Conservation (phyloP, 2,797 vertebrate species). For the Spinus pinus region DNA sequence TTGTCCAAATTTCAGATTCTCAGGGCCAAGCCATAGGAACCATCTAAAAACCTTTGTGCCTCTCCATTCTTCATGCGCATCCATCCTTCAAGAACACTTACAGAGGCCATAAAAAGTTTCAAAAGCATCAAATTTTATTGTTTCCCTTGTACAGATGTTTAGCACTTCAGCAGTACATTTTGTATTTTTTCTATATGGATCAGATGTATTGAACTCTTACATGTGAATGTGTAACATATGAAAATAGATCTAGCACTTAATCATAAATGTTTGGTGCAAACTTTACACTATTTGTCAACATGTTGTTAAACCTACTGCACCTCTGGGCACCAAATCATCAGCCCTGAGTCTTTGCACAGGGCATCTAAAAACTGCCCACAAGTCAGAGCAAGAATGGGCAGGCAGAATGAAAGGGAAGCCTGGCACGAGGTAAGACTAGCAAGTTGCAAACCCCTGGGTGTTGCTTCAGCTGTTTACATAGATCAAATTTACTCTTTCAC, state of each 20-base stretch:
- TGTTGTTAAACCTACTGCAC: fast-evolving
- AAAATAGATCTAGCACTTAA: neutral
- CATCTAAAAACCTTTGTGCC: neutral
- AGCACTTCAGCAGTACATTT: neutral
- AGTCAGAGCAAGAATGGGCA: fast-evolving
- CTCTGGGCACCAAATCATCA: neutral
- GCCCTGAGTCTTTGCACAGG: neutral
- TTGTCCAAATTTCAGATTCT: neutral
- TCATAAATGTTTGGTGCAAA: neutral
- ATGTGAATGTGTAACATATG: fast-evolving
- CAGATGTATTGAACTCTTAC: neutral
- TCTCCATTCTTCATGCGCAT: neutral
- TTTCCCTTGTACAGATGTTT: neutral
- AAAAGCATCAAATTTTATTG: neutral
- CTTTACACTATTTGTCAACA: neutral
- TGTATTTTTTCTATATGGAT: neutral
- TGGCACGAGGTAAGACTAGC: fast-evolving
- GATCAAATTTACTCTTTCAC: neutral
- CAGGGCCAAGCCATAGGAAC: neutral
- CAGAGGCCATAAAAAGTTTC: neutral
- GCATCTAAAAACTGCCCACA: neutral
- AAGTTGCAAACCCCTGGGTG: neutral
- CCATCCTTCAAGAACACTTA: neutral
- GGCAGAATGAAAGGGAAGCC: neutral
- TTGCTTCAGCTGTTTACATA: neutral